Evolutionary conservation across 2,888 invertebrate species (phyloP).

Genomic region (Cephalotes varians): DNA sequence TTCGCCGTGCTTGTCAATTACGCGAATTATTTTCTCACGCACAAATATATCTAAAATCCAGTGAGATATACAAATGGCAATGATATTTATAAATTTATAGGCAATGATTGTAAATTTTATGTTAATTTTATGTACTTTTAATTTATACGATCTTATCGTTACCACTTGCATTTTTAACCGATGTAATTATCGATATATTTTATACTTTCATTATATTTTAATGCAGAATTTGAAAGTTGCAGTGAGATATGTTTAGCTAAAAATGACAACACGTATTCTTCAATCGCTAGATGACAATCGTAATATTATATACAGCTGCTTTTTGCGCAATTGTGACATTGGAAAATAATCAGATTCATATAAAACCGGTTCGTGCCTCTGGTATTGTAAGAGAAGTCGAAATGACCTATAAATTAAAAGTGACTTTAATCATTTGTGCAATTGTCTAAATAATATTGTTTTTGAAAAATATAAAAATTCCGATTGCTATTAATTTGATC

Average conservation of each 20-base stretch:
- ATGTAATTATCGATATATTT: constrained; percentile 4
- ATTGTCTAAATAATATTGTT: constrained; percentile 4
- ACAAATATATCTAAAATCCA: not conserved
- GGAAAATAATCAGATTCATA: constrained; percentile 56
- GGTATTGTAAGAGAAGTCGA: constrained; percentile 45
- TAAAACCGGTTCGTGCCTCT: constrained; percentile 47
- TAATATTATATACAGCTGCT: constrained; percentile 33
- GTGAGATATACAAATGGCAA: not conserved
- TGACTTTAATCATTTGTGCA: constrained; percentile 40
- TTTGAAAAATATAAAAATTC: constrained; percentile 33
- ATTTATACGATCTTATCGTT: not conserved
- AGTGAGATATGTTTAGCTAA: constrained; percentile 6
- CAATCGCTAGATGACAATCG: constrained; percentile 40
- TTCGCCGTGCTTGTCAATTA: not conserved
- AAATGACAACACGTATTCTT: constrained; percentile 27
- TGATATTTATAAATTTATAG: not conserved
- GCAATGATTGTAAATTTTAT: not conserved
- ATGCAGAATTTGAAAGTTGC: constrained; percentile 24
- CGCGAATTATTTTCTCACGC: not conserved
- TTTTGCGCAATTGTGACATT: constrained; percentile 54
- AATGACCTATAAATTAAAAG: constrained; percentile 52
- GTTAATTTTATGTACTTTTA: constrained; percentile 11
- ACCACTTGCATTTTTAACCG: not conserved
- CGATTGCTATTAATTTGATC: not conserved
- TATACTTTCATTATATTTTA: constrained; percentile 24